Conservation (phyloP, 2,797 vertebrate species). For the Petrocephalus sullivani region DNA sequence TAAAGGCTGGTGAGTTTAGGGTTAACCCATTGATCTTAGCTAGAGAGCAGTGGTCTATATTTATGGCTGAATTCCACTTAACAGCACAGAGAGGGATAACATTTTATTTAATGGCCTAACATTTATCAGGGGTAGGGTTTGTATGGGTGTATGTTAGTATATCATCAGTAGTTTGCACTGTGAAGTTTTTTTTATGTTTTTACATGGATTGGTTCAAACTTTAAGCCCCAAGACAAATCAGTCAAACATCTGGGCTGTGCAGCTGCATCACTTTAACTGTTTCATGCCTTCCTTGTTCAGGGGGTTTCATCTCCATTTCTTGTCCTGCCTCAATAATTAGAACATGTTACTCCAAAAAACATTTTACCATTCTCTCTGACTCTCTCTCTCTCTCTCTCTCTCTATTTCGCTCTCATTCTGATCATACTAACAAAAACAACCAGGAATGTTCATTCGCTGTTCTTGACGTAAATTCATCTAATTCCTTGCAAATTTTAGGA, state of each 20-base stretch:
- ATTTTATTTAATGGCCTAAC: conserved; percentile 1
- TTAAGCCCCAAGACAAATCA: not conserved
- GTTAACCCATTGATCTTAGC: not conserved
- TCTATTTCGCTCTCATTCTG: not conserved
- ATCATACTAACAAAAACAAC: not conserved
- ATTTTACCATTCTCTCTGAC: not conserved
- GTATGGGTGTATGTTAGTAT: not conserved
- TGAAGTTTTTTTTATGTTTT: not conserved
- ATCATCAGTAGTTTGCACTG: not conserved
- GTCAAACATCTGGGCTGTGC: not conserved
- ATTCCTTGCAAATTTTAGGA: not conserved
- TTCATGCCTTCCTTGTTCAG: not conserved
- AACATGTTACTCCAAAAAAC: not conserved
- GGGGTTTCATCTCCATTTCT: not conserved
- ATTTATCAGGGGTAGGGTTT: not conserved
- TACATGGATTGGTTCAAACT: not conserved
- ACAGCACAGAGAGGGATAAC: not conserved
- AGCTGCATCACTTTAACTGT: not conserved
- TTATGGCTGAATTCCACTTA: not conserved
- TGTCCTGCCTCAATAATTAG: not conserved
- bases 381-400: not conserved
- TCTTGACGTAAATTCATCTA: not conserved
- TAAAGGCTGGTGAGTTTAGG: not conserved
- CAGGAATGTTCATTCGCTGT: not conserved
- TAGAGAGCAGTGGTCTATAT: not conserved